Conservation (phyloP, 2,888 invertebrate genomes). For the Barypeithes pellucidus region DNA sequence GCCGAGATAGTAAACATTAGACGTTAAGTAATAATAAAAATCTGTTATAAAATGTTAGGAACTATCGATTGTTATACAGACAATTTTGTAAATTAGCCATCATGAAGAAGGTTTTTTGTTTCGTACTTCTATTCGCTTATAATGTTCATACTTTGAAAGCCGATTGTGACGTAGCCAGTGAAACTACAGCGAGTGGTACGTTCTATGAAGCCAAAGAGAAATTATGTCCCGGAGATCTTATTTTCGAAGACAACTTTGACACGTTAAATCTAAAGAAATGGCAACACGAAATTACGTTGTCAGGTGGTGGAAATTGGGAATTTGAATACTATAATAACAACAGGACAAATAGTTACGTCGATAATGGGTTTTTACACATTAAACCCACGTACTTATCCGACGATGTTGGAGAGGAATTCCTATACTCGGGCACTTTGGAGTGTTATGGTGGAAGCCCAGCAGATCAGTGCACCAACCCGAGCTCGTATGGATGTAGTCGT, state of each 20-base stretch:
- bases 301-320: conserved; percentile 72
- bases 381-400: conserved; percentile 76
- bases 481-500: conserved; percentile 80
- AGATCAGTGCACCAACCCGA: conserved; percentile 71
- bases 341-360: conserved; percentile 77
- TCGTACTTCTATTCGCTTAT: neutral
- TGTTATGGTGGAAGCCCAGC: conserved; percentile 77
- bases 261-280: conserved; percentile 41
- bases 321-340: conserved; percentile 82
- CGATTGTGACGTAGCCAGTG: conserved; percentile 33
- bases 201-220: conserved; percentile 34
- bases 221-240: conserved; percentile 48
- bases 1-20: too few species aligned
- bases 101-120: conserved; percentile 10
- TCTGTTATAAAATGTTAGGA: too few species aligned
- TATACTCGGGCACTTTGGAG: conserved; percentile 73
- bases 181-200: conserved; percentile 52
- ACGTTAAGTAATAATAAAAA: too few species aligned
- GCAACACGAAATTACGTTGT: conserved; percentile 48
- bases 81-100: neutral
- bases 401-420: conserved; percentile 73
- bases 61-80: neutral
- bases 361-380: conserved; percentile 75
- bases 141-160: conserved; percentile 12
- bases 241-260: conserved; percentile 49